Percentiles rank a stretch among this genome's conserved stretches.
phyloP scores from a whole-genome alignment of 1,140 invertebrate species.

The Thereuonema tuberculata region DNA sequence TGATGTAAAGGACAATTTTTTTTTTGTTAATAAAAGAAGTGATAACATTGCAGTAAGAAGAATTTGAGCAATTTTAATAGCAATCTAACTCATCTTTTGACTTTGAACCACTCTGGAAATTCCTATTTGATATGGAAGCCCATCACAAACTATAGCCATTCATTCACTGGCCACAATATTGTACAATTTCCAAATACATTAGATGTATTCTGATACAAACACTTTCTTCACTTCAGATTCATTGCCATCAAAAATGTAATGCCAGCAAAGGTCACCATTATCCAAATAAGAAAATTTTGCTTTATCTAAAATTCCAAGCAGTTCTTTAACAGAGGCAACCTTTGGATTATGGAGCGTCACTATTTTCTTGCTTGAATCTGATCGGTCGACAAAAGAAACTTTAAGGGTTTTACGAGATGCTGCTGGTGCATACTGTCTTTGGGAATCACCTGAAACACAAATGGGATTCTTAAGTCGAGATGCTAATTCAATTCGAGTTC shows the following conservation, averaged over 20 bases:
- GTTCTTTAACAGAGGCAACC: background rate
- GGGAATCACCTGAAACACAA: too few species aligned
- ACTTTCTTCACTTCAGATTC: background rate
- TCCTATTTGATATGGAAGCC: background rate
- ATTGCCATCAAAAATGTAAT: background rate
- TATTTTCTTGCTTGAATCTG: background rate
- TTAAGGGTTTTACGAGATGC: background rate
- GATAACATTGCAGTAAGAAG: too few species aligned
- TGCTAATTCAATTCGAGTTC: too few species aligned
- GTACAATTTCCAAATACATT: background rate
- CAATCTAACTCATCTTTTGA: too few species aligned
- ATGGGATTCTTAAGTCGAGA: too few species aligned
- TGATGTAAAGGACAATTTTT: too few species aligned
- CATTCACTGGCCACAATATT: background rate
- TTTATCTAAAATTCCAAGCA: background rate
- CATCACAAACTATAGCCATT: background rate
- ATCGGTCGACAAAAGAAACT: background rate
- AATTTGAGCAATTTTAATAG: too few species aligned
- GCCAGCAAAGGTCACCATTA: background rate
- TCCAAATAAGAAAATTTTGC: background rate
- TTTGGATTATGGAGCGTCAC: background rate
- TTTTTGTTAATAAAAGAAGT: background rate
- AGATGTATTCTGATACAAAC: background rate
- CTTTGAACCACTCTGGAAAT: background rate
- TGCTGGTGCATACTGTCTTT: background rate